These are phyloP conservation scores for Mantis religiosa DNA, from an alignment of 2,888 invertebrate species.

Conservation along the genomic window DNA sequence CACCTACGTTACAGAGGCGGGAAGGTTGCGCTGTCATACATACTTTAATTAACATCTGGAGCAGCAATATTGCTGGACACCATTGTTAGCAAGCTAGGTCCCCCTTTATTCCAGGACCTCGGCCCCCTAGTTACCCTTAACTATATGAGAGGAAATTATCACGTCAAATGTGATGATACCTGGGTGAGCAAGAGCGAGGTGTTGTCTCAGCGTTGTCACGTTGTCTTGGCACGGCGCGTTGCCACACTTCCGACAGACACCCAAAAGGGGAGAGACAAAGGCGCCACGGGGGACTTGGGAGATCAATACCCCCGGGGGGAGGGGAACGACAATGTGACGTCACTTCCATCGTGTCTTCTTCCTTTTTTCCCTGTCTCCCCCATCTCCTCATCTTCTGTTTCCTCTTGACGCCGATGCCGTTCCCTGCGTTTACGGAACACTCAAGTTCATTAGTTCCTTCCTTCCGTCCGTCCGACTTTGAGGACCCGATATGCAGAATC, in stretches of 20 bases:
- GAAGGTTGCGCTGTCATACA: too few relatives aligned
- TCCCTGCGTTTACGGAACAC: neutral
- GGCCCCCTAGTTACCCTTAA: neutral
- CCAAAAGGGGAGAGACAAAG: constrained; percentile 45
- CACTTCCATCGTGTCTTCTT: constrained; percentile 10
- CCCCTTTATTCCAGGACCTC: neutral
- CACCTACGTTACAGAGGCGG: too few relatives aligned
- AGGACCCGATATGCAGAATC: neutral
- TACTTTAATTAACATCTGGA: too few relatives aligned
- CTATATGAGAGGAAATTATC: neutral
- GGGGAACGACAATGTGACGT: constrained; percentile 38
- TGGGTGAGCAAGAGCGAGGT: neutral
- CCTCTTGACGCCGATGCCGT: neutral
- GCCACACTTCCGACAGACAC: constrained; percentile 27
- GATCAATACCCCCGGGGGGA: constrained; percentile 40
- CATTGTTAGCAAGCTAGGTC: neutral
- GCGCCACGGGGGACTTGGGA: constrained; percentile 22
- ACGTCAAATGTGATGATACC: neutral
- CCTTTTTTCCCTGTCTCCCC: neutral
- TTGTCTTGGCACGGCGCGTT: constrained; percentile 16
- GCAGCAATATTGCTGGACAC: neutral
- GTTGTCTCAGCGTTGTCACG: constrained; percentile 11
- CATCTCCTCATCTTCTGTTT: neutral
- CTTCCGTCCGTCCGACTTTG: neutral
- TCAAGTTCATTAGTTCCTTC: neutral